Conservation (phyloP, 2,113 vertebrate genomes). For the Emydura subglobosa region DNA sequence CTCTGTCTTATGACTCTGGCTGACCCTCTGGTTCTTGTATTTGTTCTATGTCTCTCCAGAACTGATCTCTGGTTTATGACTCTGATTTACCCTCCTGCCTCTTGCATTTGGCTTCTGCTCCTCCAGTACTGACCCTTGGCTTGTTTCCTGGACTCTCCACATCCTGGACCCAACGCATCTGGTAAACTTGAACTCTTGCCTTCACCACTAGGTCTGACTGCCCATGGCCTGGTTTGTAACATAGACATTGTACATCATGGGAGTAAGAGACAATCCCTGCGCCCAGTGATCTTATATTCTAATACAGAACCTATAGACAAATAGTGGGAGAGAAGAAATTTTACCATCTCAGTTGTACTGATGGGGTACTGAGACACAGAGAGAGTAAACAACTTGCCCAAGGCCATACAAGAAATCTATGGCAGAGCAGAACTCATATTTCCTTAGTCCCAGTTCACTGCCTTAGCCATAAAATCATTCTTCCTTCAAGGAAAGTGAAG, state of each 20-base stretch:
- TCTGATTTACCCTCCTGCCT: no score
- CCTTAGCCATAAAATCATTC: background rate
- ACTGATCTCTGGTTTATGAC: no score
- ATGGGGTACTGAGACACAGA: background rate
- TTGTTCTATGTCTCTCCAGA: background rate
- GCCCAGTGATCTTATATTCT: background rate
- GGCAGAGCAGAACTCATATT: background rate
- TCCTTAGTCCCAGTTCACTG: background rate
- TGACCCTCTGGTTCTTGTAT: background rate
- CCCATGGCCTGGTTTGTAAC: background rate
- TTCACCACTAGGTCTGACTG: background rate
- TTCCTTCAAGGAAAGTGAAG: background rate
- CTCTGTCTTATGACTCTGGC: no score
- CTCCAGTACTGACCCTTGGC: no score
- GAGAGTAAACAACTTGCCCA: background rate
- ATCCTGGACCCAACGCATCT: background rate
- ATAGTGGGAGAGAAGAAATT: background rate
- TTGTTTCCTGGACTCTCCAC: no score
- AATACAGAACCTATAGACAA: background rate
- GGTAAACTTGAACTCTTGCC: background rate
- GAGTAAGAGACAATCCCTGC: background rate
- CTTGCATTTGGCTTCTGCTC: no score
- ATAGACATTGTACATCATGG: background rate
- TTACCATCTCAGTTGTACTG: background rate
- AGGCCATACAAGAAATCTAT: background rate